These are phyloP conservation scores for Hartigia nigra DNA, from an alignment of 2,888 invertebrate species.

Conservation along the genomic window DNA sequence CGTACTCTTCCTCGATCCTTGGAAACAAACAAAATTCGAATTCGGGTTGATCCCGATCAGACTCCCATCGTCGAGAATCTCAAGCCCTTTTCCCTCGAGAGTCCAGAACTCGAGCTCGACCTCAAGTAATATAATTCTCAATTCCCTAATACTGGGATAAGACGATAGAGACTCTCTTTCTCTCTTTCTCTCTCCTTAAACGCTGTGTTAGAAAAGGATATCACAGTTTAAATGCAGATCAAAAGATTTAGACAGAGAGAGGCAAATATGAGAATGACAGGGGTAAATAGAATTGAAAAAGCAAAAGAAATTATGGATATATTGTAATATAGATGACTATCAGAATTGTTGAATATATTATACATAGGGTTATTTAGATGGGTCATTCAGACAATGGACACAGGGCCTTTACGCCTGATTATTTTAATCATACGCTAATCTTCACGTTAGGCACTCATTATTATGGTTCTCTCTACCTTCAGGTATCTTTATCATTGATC, in stretches of 20 bases:
- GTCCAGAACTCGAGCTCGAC: slow-evolving; percentile 59
- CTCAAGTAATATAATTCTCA: slow-evolving; percentile 49
- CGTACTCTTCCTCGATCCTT: slow-evolving; percentile 69
- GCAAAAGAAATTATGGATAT: slow-evolving; percentile 18
- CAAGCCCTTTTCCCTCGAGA: slow-evolving; percentile 60
- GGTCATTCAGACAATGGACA: background rate
- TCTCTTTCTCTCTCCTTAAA: slow-evolving; percentile 8
- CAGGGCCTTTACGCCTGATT: background rate
- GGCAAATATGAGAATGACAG: background rate
- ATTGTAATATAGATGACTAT: slow-evolving; percentile 24
- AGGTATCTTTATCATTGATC: background rate
- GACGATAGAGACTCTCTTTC: background rate
- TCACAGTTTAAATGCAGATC: background rate
- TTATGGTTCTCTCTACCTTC: background rate
- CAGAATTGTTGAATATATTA: slow-evolving; percentile 20
- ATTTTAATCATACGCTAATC: background rate
- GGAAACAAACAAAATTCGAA: slow-evolving; percentile 79
- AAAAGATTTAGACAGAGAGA: slow-evolving; percentile 4
- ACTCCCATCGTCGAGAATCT: slow-evolving; percentile 68
- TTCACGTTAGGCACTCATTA: background rate
- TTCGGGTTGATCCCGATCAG: slow-evolving; percentile 78
- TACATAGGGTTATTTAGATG: slow-evolving; percentile 1
- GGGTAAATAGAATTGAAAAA: background rate
- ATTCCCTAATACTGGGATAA: background rate
- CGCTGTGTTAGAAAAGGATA: slow-evolving; percentile 10